phyloP scores from a whole-genome alignment of 2,888 invertebrate species.

The Orchesella flavescens region DNA sequence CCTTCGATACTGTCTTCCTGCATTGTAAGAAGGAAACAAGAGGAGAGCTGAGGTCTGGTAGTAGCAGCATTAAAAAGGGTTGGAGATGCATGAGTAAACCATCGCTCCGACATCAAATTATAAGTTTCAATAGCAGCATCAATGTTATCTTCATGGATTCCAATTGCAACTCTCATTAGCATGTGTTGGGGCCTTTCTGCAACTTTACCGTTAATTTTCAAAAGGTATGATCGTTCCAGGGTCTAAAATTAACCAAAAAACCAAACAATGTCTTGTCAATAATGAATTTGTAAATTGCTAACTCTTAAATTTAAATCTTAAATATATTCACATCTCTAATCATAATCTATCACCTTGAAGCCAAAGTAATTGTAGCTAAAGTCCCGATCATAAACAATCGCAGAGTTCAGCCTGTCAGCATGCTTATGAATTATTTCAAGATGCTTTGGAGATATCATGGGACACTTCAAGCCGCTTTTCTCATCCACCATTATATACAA shows the following conservation, averaged over 20 bases:
- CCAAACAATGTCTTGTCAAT: neutral
- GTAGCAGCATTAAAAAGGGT: constrained; percentile 97
- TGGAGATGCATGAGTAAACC: constrained; percentile 98
- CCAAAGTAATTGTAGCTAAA: constrained; percentile 98
- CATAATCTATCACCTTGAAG: constrained; percentile 90
- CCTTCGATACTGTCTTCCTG: constrained; percentile 95
- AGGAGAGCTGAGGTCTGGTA: constrained; percentile 90
- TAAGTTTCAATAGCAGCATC: constrained; percentile 95
- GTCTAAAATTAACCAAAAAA: constrained; percentile 78
- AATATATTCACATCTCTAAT: too few species aligned
- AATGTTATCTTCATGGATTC: constrained; percentile 95
- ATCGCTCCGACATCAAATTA: constrained; percentile 93
- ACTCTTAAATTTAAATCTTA: too few species aligned
- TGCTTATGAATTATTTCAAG: constrained; percentile 88
- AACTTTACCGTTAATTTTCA: constrained; percentile 92
- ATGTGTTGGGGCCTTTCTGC: constrained; percentile 98
- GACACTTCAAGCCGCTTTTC: constrained; percentile 81
- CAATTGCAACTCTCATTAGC: constrained; percentile 97
- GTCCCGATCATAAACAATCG: constrained; percentile 97
- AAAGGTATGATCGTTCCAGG: constrained; percentile 92
- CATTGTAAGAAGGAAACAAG: constrained; percentile 96
- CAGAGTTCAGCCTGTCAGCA: constrained; percentile 92
- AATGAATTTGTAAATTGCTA: neutral
- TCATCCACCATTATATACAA: constrained; percentile 85
- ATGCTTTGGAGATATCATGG: constrained; percentile 90